A percentile compares a stretch with the other conserved stretches of the same genome.
Evolutionary conservation across 2,113 vertebrate genomes (phyloP).

Genomic region (Xerus inauris): DNA sequence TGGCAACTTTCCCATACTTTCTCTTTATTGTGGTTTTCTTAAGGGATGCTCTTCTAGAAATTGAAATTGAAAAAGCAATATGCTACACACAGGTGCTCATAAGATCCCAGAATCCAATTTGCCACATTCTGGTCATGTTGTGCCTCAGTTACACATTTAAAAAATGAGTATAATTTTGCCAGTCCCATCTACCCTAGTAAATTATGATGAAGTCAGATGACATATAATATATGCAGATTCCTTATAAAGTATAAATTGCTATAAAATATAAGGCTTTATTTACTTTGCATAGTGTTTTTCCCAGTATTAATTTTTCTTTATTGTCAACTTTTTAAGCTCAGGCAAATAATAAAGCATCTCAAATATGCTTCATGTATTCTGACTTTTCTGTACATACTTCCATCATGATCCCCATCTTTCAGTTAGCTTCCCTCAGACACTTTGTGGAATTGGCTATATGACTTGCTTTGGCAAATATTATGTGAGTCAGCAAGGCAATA

Average conservation of each 20-base stretch:
- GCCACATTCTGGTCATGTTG: not conserved
- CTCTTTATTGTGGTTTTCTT: not conserved
- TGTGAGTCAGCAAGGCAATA: not conserved
- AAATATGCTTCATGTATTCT: not conserved
- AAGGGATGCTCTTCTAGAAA: not conserved
- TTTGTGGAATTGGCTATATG: not conserved
- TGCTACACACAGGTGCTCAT: not conserved
- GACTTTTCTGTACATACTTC: not conserved
- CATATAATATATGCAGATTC: not conserved
- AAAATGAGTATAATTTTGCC: not conserved
- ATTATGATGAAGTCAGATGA: not conserved
- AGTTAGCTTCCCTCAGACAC: not conserved
- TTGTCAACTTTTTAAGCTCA: constrained; percentile 11
- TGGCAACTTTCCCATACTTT: not conserved
- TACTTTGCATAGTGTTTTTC: not conserved
- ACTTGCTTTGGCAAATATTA: constrained; percentile 24
- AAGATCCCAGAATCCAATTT: not conserved
- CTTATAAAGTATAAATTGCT: not conserved
- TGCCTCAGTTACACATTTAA: not conserved
- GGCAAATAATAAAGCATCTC: not conserved
- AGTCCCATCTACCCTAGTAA: not conserved
- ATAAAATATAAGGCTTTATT: not conserved
- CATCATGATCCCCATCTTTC: not conserved
- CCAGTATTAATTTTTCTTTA: constrained; percentile 11
- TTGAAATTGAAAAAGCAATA: constrained; percentile 12